These are phyloP conservation scores for Vanessa cardui DNA, from an alignment of 2,888 invertebrate genomes.

Conservation along the genomic window DNA sequence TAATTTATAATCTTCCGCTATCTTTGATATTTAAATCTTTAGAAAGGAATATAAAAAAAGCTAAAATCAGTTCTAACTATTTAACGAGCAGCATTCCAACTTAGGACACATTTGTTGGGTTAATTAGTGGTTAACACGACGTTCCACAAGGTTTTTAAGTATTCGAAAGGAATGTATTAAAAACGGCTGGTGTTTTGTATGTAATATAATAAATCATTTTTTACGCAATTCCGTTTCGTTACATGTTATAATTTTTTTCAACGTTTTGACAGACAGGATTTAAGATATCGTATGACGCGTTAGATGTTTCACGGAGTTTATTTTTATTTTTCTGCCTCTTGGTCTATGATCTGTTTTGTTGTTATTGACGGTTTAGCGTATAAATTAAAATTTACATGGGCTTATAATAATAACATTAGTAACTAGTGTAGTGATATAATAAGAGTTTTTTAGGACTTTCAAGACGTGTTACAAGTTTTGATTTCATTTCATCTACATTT, in stretches of 20 bases:
- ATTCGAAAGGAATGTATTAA: constrained; percentile 44
- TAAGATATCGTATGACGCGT: constrained; percentile 64
- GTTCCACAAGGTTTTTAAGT: constrained; percentile 43
- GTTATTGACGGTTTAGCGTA: constrained; percentile 2
- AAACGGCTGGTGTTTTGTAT: constrained; percentile 50
- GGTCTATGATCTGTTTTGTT: constrained; percentile 35
- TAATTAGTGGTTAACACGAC: constrained; percentile 68
- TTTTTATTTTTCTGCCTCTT: constrained; percentile 49
- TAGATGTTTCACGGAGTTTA: constrained; percentile 53
- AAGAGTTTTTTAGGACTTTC: no score
- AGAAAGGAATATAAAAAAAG: constrained; percentile 38
- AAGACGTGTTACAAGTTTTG: no score
- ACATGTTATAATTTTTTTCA: constrained; percentile 63
- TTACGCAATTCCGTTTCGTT: constrained; percentile 72
- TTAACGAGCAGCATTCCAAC: constrained; percentile 57
- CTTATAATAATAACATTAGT: no score
- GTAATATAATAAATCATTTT: constrained; percentile 71
- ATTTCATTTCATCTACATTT: no score
- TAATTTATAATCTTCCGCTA: background rate
- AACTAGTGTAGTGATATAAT: no score
- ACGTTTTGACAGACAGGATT: constrained; percentile 72
- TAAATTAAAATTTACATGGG: background rate
- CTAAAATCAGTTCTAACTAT: constrained; percentile 53
- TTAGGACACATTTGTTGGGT: constrained; percentile 63
- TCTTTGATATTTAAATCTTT: constrained; percentile 2